A percentile compares a stretch with the other conserved stretches of the same genome.
phyloP scores from a whole-genome alignment of 2,888 invertebrate genomes.

The Atherix ibis region DNA sequence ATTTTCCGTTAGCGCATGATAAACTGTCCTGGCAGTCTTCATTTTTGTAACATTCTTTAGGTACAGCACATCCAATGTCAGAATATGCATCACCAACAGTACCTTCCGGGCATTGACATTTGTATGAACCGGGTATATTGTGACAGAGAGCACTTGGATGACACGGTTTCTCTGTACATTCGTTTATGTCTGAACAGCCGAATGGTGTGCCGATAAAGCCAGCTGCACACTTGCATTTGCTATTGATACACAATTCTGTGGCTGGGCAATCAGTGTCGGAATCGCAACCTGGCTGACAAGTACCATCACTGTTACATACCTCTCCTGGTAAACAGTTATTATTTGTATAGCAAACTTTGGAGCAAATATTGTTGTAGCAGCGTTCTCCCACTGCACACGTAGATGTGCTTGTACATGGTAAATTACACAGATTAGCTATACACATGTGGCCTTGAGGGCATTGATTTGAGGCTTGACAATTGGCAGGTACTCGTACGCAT shows the following conservation, averaged over 20 bases:
- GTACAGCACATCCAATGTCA: constrained; percentile 59
- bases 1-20: constrained; percentile 59
- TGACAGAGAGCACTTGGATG: constrained; percentile 65
- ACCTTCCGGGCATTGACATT: constrained; percentile 62
- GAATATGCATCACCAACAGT: constrained; percentile 57
- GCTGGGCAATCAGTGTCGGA: constrained; percentile 63
- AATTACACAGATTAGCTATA: constrained; percentile 58
- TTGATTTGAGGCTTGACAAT: constrained; percentile 49
- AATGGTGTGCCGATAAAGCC: constrained; percentile 60
- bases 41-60: constrained; percentile 60
- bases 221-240: constrained; percentile 58
- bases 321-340: constrained; percentile 83
- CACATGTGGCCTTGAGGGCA: constrained; percentile 68
- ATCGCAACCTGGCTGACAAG: constrained; percentile 70
- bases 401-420: constrained; percentile 55
- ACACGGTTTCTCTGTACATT: constrained; percentile 64
- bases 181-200: constrained; percentile 69
- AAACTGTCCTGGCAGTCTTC: constrained; percentile 59
- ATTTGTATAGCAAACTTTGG: constrained; percentile 76
- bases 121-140: constrained; percentile 65
- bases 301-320: constrained; percentile 61
- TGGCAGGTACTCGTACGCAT: constrained; percentile 64
- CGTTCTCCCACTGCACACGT: constrained; percentile 73
- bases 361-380: constrained; percentile 61
- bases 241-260: constrained; percentile 59